phyloP scores from a whole-genome alignment of 2,888 invertebrate species.

The Tanypteryx hageni region DNA sequence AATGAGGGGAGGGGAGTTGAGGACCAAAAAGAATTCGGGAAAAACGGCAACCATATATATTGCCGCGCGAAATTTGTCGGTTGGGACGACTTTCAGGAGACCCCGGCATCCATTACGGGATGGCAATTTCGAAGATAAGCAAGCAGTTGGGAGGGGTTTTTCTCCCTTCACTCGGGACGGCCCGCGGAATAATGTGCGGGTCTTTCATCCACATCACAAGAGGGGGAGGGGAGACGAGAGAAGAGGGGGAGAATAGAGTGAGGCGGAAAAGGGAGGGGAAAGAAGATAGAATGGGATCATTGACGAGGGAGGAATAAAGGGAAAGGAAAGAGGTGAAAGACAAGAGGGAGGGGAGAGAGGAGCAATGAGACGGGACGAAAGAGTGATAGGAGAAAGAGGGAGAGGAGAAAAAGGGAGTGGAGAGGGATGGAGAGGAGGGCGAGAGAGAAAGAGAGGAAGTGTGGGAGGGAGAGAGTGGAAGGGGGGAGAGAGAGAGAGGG shows the following conservation, averaged over 20 bases:
- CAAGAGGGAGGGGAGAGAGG: neutral
- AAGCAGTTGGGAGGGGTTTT: neutral
- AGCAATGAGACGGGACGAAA: neutral
- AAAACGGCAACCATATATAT: constrained; percentile 9
- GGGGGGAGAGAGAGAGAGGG: neutral
- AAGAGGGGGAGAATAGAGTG: neutral
- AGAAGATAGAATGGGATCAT: neutral
- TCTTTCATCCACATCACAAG: neutral
- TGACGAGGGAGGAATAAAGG: neutral
- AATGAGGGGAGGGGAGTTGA: neutral
- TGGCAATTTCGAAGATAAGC: constrained; percentile 18
- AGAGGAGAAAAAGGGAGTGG: neutral
- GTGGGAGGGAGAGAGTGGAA: neutral
- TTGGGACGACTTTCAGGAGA: neutral
- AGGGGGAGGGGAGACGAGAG: neutral
- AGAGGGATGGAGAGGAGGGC: neutral
- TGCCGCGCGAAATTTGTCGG: constrained; percentile 32
- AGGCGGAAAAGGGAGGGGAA: neutral
- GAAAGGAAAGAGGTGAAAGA: no score
- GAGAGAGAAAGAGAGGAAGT: neutral
- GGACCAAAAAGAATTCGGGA: neutral
- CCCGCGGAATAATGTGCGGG: neutral
- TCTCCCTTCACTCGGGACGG: neutral
- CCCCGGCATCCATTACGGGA: constrained; percentile 4
- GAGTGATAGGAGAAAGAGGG: neutral